Evolutionary conservation across 1,140 invertebrate species (phyloP), one percentile per base, ranked within the genome.

Genomic region (Orchesella cincta): DNA sequence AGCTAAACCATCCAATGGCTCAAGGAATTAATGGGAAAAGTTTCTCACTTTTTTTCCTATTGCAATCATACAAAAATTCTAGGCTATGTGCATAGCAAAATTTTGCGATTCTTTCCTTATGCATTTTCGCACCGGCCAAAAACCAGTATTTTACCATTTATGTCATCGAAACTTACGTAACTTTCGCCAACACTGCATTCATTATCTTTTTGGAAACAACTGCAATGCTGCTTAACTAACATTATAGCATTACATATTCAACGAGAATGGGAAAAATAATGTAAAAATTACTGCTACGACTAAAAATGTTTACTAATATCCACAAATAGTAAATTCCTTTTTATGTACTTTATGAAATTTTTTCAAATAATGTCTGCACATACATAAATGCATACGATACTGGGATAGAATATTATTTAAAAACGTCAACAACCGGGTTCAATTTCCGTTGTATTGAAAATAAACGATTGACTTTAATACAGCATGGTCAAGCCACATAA

Each of bases 1-100:
- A 12, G 52, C 52, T 57, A 57, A 57, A 57, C 52, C 52, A 57
- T 57, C 52, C 52, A 57, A 57, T 57, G 52, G 52, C 8, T 57
- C 52, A 57, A 14, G 23, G 52, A 57, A 57, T 57, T 57, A 57
- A 57, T 57, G 52, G 52, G 52, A 57, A 57, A 57, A 57, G 8
- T 57, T 57, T 57, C 23, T 23, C 52, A 57, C 12, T 57, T 57
- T 57, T 3, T 46, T 46, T 20, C 39, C 8, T n/a, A n/a, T n/a
- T n/a, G 5, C 39, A 46, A 8, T 8, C 39, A 46, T 46, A 46
- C 39, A 8, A 18, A 46, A 8, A 46, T 46, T 46, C n/a, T n/a
- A n/a, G n/a, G n/a, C 39, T 57, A 57, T 14, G 23, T 57, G 23
- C 52, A 57, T 12, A 8, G 18, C 18, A 46, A 46, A 46, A 46